Percentiles rank a stretch among this genome's conserved stretches.
Evolutionary conservation across 2,797 vertebrate genomes (phyloP).

Genomic region (Hyperoplus lanceolatus): DNA sequence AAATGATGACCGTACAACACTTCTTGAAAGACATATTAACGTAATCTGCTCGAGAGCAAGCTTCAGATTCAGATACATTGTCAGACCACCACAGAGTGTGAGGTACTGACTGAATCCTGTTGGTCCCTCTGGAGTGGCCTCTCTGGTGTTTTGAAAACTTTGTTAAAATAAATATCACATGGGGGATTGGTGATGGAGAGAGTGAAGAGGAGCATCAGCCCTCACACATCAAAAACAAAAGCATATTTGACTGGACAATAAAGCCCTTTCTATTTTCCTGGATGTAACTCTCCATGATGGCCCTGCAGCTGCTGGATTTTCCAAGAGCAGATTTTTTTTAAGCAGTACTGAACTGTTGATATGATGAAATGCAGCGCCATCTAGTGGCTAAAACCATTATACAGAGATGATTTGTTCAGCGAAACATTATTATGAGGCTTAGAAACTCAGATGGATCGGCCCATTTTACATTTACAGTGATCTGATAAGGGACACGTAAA

Average conservation of each 20-base stretch:
- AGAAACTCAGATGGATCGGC: not conserved
- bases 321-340: conserved; percentile 21
- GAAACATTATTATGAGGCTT: too few relatives aligned
- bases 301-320: conserved; percentile 49
- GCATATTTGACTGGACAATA: conserved; percentile 21
- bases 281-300: conserved; percentile 26
- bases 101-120: conserved; percentile 4
- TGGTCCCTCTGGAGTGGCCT: conserved; percentile 42
- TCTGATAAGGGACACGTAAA: too few relatives aligned
- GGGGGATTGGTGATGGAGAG: not conserved
- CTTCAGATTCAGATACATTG: conserved; percentile 19
- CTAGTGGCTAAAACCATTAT: conserved; percentile 33
- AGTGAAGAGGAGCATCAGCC: conserved; percentile 8
- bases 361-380: conserved; percentile 50
- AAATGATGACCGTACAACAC: not conserved
- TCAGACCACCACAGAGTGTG: conserved; percentile 17
- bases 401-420: not conserved
- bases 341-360: not conserved
- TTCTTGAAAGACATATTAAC: not conserved
- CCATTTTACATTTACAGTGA: not conserved
- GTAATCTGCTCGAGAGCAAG: conserved; percentile 20
- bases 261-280: conserved; percentile 16
- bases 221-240: conserved; percentile 28
- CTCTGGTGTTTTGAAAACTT: conserved; percentile 29
- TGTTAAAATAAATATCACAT: not conserved